Percentiles rank a stretch among this genome's conserved stretches.
These are phyloP conservation scores for Salvelinus alpinus DNA, from an alignment of 2,113 vertebrate species.

Conservation along the genomic window DNA sequence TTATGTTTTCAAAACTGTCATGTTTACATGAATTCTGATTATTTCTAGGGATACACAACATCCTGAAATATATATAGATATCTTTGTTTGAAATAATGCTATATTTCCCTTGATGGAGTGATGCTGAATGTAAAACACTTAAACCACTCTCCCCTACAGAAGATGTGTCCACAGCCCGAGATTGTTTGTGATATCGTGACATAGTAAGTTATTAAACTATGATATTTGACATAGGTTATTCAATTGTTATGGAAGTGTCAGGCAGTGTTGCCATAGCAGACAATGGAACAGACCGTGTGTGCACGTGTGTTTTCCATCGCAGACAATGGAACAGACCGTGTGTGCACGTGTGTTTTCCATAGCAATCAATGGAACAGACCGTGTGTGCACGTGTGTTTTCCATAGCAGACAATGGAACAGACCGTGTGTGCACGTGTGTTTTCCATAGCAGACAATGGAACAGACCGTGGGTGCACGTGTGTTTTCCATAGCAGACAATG, in stretches of 20 bases:
- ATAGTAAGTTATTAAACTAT: conserved; percentile 44
- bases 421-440: not conserved
- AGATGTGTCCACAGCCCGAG: not conserved
- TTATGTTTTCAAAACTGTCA: too few relatives aligned
- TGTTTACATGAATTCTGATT: too few relatives aligned
- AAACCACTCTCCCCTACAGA: too few relatives aligned
- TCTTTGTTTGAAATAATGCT: too few relatives aligned
- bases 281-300: conserved; percentile 40
- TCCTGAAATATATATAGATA: too few relatives aligned
- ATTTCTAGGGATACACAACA: too few relatives aligned
- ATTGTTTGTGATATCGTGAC: not conserved
- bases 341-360: conserved; percentile 2
- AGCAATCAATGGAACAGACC: conserved; percentile 46
- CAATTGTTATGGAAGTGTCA: conserved; percentile 55
- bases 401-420: conserved; percentile 46
- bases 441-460: conserved; percentile 46
- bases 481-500: conserved; percentile 40
- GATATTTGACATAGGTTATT: conserved; percentile 65
- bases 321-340: conserved; percentile 45
- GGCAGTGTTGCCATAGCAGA: conserved; percentile 44
- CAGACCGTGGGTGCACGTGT: not conserved
- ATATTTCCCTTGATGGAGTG: too few relatives aligned
- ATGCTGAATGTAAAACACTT: too few relatives aligned
- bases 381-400: conserved; percentile 7
- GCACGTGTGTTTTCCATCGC: conserved; percentile 13